Percentiles rank a stretch among this genome's conserved stretches.
These are phyloP conservation scores for Bovichtus diacanthus DNA, from an alignment of 2,797 vertebrate species.

Conservation along the genomic window DNA sequence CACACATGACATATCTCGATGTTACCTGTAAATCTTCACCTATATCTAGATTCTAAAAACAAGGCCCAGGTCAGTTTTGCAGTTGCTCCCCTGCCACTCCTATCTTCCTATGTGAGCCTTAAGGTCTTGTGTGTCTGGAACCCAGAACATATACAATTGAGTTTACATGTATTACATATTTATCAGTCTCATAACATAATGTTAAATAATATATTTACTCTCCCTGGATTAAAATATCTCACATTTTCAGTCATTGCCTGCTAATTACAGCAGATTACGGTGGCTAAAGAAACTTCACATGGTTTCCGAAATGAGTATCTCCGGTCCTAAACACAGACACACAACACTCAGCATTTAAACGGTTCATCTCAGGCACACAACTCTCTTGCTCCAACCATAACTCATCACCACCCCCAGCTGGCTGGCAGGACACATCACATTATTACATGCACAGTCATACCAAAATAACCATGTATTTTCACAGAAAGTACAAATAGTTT, in stretches of 20 bases:
- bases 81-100: background rate
- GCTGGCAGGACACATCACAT: constrained; percentile 56
- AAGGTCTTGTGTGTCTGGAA: background rate
- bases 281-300: background rate
- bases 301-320: background rate
- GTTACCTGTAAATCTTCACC: background rate
- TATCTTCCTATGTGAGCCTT: background rate
- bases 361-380: background rate
- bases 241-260: background rate
- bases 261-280: constrained; percentile 8
- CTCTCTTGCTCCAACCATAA: constrained; percentile 32
- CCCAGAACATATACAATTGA: too few relatives aligned
- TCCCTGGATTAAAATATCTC: background rate
- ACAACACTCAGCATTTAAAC: background rate
- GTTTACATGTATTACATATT: too few relatives aligned
- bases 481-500: constrained; percentile 14
- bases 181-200: background rate
- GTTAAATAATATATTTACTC: background rate
- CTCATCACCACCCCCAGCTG: constrained; percentile 77
- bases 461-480: constrained; percentile 13
- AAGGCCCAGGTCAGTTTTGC: background rate
- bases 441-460: background rate
- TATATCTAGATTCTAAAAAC: background rate
- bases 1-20: background rate
- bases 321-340: background rate